Base-by-base conservation (phyloP, 2,888 invertebrate genomes). In the Chouioia cunea region DNA sequence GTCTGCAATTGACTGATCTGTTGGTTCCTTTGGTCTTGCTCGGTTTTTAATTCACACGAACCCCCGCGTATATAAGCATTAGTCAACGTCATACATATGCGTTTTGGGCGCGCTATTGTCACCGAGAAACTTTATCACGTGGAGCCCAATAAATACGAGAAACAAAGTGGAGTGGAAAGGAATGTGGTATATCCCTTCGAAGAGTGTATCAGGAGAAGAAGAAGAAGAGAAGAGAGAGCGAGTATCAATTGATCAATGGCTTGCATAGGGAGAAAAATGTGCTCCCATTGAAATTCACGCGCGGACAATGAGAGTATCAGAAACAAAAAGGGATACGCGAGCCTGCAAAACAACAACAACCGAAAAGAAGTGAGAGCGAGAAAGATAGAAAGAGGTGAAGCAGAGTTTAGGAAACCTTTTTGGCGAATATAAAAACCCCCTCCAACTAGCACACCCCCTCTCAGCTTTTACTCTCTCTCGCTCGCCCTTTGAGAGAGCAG, bases 171-270 rank as follows among this genome's bases (percentile, higher is more conserved):
- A 48, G 53, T 50, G 43, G 36, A 16, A 8, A 47, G 18, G 46
- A 54, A 53, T 18, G 66, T 27, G 53, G 43, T 65, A 2, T 20
- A 1, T 36, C 36, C 36, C 36, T 36, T 36, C 46, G 65, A 65
- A 8, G 64, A 6, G 54, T n/a, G 57, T 50, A 50, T 58, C 22
- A 50, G 36, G 48, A 46, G 23, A 10, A 50, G 4, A 10, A 46
- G n/a, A n/a, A n/a, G n/a, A 50, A 69, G 63, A 52, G 43, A 16
- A 27, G 10, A 59, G 44, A 2, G 50, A 23, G 43, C 10, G 54
- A 27, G 69, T 70, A 73, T 73, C 73, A 73, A 73, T 73, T 73
- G 73, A 73, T 73, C 69, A 73, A 70, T 70, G 73, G 59, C 6
- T 36, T 27, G 16, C 15, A 43, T 16, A 6, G 43, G 16, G 59